Evolutionary conservation across 64 coral and sea anemone species (phyloP).

Genomic region (Astreopora myriophthalma): DNA sequence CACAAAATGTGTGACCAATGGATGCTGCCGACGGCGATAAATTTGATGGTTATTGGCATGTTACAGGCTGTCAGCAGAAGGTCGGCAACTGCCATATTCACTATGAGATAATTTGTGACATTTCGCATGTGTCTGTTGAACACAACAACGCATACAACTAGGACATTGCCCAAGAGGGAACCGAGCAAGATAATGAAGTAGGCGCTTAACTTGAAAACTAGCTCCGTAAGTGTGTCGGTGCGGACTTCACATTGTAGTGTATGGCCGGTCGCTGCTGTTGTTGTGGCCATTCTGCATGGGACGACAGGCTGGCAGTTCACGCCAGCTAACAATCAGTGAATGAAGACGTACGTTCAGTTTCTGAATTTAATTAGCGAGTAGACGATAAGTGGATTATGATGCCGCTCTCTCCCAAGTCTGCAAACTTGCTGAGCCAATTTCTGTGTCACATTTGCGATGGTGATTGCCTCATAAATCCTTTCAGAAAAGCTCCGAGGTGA

Average conservation of each 20-base stretch:
- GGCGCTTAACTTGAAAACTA: slow-evolving; percentile 51
- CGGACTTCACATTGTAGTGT: background rate
- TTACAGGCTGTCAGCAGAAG: slow-evolving; percentile 70
- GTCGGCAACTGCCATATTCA: slow-evolving; percentile 87
- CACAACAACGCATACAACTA: slow-evolving; percentile 70
- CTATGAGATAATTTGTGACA: slow-evolving; percentile 89
- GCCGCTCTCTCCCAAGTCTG: background rate
- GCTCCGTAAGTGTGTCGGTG: background rate
- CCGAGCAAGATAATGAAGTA: slow-evolving; percentile 59
- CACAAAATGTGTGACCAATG: slow-evolving; percentile 56
- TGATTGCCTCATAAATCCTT: background rate
- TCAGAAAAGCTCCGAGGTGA: background rate
- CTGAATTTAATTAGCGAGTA: slow-evolving; percentile 36
- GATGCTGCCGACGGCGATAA: background rate
- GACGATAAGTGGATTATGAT: slow-evolving; percentile 10
- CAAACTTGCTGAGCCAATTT: background rate
- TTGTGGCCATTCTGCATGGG: background rate
- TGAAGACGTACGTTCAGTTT: slow-evolving; percentile 2
- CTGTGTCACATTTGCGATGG: background rate
- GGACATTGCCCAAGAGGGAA: slow-evolving; percentile 67
- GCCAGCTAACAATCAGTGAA: background rate
- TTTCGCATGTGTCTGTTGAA: slow-evolving; percentile 80
- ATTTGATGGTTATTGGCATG: slow-evolving; percentile 53
- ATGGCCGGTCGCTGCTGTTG: background rate
- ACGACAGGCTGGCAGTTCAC: background rate